Evolutionary conservation across 1,140 invertebrate species (phyloP), one percentile per base, ranked within the genome.

Genomic region (Lerema accius): DNA sequence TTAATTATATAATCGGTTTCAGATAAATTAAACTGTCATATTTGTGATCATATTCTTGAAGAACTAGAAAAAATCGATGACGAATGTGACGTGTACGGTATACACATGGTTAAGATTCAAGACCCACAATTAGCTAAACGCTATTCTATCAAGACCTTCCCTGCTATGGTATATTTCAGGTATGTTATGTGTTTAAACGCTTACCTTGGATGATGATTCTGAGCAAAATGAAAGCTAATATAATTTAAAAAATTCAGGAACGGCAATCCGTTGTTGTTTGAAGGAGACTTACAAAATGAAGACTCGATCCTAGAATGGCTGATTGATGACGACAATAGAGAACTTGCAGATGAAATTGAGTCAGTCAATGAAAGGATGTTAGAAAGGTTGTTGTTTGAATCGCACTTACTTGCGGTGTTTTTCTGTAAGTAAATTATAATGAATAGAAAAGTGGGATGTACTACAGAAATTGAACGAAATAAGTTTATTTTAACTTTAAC

Each of bases 101-200:
- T 98, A 72, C 96, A 98, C 74, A 94, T 99, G 94, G 97, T 99
- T 0, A 97, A 98, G 84, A 98, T 98, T 76, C 96, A 97, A 85
- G 97, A 98, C 91, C 95, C 96, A 0, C 96, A 97, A 77, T 82
- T 98, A 56, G 97, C 97, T 2, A 97, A 97, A 77, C 93, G 97
- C 64, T 98, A 98, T 91, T 98, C 97, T 23, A 98, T 99, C 50
- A 98, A 98, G 87, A 98, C 97, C 19, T 98, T 97, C 83, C 97
- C 97, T 2, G 97, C 97, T 15, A 93, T 98, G 65, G 96, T 98
- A 1, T 98, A 98, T 79, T 98, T 98, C 86, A 91, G 94, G 91
- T 91, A 73, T 63, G 10, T 26, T 7, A 45, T 17, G 43, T 13
- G 28, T 9, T 7, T 28, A 3, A 32, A 4, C 5, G 13, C 4